Base-by-base conservation (phyloP, 2,888 invertebrate species). In the Nectonema munidae region DNA sequence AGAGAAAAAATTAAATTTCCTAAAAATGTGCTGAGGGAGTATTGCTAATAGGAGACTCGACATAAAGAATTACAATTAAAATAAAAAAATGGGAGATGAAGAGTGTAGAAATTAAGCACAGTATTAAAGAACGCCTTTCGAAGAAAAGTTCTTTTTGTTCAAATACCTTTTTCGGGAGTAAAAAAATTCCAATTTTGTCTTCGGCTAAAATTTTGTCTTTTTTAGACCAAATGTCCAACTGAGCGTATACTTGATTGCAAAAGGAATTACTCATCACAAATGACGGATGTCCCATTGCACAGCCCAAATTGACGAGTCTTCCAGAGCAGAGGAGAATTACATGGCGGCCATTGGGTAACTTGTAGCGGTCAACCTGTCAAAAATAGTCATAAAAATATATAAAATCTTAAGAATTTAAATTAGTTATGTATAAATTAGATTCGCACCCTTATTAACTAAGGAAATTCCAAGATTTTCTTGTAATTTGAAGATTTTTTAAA, bases 251-350 rank as follows among this genome's bases (percentile, higher is more conserved):
- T 63, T 95, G 95, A 57, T 99, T 99, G 38, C 83, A 76, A 54
- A 99, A 99, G 1, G 89, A 89, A 57, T 79, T 83, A 44, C 81
- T 81, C 95, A 99, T 99, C 13, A 99, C 95, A 56, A 95, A 99
- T 39, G 81, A 81, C 3, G 95, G 75, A 58, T 95, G 95, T 21
- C 95, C 95, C 49, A 74, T 86, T 20, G 95, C 95, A 58, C 95
- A 95, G 39, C 89, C 95, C 45, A 99, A 63, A 56, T 99, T 99
- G 3, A 86, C 86, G 41, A 99, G 65, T 46, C 95, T 69, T 25
- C 95, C 95, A 55, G 86, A 74, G 18, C 95, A 89, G 43, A 95
- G 62, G 11, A 95, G 59, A 49, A 99, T 77, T 37, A 95, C 64
- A 55, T 89, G 79, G 44, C 69, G 70, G 21, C 86, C 86, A 59